Evolutionary conservation across 2,113 vertebrate species (phyloP).

Genomic region (Daboia siamensis): DNA sequence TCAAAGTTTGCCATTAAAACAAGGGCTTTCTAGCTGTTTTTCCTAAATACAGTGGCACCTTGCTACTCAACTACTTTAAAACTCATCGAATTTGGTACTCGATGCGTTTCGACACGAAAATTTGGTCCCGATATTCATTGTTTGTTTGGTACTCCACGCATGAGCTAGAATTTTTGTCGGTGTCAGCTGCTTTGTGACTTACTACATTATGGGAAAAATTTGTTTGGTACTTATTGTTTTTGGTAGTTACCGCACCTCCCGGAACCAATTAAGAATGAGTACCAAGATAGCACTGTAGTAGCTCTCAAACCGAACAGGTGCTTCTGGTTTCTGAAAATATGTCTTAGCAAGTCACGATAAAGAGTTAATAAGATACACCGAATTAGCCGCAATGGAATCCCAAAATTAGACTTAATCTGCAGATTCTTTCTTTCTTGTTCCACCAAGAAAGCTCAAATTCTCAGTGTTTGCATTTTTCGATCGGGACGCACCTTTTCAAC

Average conservation of each 20-base stretch:
- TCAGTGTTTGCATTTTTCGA: constrained; percentile 14
- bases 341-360: background rate
- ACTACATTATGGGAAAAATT: no score
- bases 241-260: no score
- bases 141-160: no score
- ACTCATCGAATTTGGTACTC: no score
- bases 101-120: no score
- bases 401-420: background rate
- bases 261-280: no score
- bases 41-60: background rate
- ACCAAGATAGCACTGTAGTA: no score
- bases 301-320: background rate
- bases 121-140: no score
- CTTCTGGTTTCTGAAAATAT: background rate
- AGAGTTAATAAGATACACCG: constrained; percentile 15
- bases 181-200: no score
- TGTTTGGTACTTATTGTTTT: no score
- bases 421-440: constrained; percentile 12
- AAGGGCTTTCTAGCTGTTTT: background rate
- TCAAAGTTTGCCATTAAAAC: background rate
- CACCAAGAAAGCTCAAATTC: constrained; percentile 19
- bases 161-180: no score
- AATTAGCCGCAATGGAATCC: background rate
- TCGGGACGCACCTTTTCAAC: background rate
- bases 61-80: no score